Percentiles rank a stretch among this genome's conserved stretches.
phyloP scores from a whole-genome alignment of 1,140 invertebrate species.

The Rhopalosiphum padi region DNA sequence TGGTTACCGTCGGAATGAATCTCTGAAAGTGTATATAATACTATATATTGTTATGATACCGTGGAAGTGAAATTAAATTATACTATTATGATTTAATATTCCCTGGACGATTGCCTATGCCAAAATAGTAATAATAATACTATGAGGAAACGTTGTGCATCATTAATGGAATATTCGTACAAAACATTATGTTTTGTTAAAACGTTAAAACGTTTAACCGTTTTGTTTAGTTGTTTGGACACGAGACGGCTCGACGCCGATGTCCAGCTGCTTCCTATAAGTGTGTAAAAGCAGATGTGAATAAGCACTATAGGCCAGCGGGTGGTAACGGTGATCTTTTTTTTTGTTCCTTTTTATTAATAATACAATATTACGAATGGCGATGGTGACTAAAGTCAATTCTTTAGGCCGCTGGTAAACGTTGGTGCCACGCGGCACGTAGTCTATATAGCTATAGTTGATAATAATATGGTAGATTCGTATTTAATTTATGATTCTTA shows the following conservation, averaged over 20 bases:
- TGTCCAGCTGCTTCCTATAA: not conserved
- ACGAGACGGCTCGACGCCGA: not conserved
- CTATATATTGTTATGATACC: not conserved
- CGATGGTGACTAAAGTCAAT: too few species aligned
- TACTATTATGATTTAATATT: not conserved
- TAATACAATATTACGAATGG: not conserved
- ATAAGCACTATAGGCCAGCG: not conserved
- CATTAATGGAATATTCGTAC: not conserved
- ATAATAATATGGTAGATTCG: too few species aligned
- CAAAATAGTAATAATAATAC: not conserved
- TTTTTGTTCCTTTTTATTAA: not conserved
- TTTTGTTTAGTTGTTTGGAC: not conserved
- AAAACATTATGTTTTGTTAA: not conserved
- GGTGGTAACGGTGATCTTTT: not conserved
- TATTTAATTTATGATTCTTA: too few species aligned
- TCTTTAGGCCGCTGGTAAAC: not conserved
- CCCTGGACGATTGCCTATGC: not conserved
- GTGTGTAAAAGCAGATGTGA: not conserved
- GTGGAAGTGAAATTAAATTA: not conserved
- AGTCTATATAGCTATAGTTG: too few species aligned
- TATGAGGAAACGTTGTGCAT: not conserved
- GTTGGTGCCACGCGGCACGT: too few species aligned
- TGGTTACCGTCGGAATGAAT: not conserved
- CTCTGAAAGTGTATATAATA: not conserved
- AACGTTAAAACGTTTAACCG: not conserved